Evolutionary conservation across 92 coral and sea anemone species (phyloP).

Genomic region (Epizoanthus illoricatus): DNA sequence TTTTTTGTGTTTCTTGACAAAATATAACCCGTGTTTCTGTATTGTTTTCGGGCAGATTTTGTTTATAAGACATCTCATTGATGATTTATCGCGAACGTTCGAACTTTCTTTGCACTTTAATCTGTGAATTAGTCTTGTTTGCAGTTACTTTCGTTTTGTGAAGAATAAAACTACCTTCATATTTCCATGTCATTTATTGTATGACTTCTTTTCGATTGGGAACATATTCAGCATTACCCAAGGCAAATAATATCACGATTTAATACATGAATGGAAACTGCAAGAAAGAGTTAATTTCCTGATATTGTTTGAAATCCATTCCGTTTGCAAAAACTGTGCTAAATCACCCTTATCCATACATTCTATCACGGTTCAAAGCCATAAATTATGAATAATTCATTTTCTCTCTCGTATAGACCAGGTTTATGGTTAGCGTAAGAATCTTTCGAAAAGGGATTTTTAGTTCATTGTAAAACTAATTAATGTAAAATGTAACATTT

Average conservation of each 20-base stretch:
- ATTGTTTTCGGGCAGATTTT: background rate
- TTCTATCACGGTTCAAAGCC: constrained; percentile 20
- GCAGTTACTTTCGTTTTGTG: too few relatives aligned
- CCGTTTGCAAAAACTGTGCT: background rate
- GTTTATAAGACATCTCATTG: background rate
- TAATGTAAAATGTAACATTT: too few relatives aligned
- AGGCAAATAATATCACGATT: too few relatives aligned
- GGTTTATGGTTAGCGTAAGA: background rate
- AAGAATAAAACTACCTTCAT: too few relatives aligned
- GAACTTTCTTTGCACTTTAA: too few relatives aligned
- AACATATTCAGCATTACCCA: too few relatives aligned
- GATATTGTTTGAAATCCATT: background rate
- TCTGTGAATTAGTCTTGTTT: too few relatives aligned
- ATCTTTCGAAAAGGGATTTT: background rate
- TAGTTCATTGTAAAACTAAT: too few relatives aligned
- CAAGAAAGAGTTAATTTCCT: background rate
- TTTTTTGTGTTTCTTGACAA: constrained; percentile 15
- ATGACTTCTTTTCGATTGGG: too few relatives aligned
- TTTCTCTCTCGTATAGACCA: background rate
- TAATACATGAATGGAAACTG: background rate
- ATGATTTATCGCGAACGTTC: background rate
- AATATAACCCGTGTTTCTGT: constrained; percentile 18
- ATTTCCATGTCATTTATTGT: too few relatives aligned
- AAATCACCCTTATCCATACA: background rate
- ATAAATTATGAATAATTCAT: constrained; percentile 27